Base-by-base conservation (phyloP, 1,140 invertebrate species). In the Pogonomyrmex barbatus region DNA sequence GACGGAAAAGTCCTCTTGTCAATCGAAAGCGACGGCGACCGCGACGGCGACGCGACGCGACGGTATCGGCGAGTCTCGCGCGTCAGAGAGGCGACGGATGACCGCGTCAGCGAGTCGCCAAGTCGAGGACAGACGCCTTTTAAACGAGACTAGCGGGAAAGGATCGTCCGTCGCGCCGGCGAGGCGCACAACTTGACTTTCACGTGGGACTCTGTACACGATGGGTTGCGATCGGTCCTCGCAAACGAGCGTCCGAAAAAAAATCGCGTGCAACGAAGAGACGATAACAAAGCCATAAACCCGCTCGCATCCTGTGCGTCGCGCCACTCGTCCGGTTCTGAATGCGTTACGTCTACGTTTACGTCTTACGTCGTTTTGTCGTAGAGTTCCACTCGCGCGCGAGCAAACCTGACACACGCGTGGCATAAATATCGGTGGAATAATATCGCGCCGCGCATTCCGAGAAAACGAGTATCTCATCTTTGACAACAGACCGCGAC, bases 101-200 rank as follows among this genome's bases (percentile, higher is more conserved):
- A 89, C 86, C 86, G 79, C 88, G 88, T 87, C 86, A 85, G 65
- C 36, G 86, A 79, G 85, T 85, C 88, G 88, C 86, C 88, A 62
- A 79, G 71, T 89, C 88, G 88, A 85, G 86, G 87, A 88, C 87
- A 75, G 81, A 84, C 63, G 85, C 68, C 85, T 86, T 83, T 83
- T 87, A 86, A 88, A 88, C 67, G 84, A 79, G 84, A 81, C 76
- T 50, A 77, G 84, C 76, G 84, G 45, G 84, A 76, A 88, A 88
- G 85, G 76, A 88, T 65, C 58, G 45, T 45, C 50, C 47, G 52
- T 47, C 82, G 36, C 67, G 63, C 52, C 68, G 60, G 70, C 73
- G 73, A 63, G 75, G 60, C 68, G 67, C 67, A 76, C 77, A 52
- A 9, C 42, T 77, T 39, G 68, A 76, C 87, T 85, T 87, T 85